Evolutionary conservation across 92 coral and sea anemone species (phyloP).

Genomic region (Phenganax subtilis): DNA sequence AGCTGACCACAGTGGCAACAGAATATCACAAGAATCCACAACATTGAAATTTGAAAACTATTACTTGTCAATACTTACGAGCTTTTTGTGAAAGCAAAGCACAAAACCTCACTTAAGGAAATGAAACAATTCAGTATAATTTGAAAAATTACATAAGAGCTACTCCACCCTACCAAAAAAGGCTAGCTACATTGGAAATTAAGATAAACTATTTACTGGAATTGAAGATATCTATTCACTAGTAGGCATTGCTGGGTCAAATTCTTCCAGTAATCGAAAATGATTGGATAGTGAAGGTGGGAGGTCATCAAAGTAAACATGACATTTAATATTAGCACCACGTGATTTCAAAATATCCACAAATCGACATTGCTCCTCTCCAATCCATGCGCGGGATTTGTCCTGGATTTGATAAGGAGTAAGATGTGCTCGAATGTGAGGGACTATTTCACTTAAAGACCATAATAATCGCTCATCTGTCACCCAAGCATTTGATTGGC

Average conservation of each 20-base stretch:
- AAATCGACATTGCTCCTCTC: slow-evolving; percentile 68
- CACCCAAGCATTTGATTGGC: slow-evolving; percentile 95
- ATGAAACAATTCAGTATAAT: background rate
- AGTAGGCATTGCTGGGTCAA: slow-evolving; percentile 43
- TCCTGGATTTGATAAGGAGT: slow-evolving; percentile 96
- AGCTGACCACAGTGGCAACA: no score
- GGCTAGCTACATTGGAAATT: background rate
- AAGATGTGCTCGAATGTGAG: slow-evolving; percentile 81
- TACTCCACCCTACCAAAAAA: background rate
- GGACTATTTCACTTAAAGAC: slow-evolving; percentile 66
- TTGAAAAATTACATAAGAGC: background rate
- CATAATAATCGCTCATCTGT: slow-evolving; percentile 87
- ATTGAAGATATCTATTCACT: background rate
- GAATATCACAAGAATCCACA: no score
- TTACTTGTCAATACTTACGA: no score
- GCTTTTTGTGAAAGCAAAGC: no score
- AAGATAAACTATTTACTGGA: no score
- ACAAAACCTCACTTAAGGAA: no score
- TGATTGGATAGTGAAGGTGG: slow-evolving; percentile 80
- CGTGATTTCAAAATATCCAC: slow-evolving; percentile 77
- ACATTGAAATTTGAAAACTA: no score
- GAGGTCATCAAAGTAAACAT: slow-evolving; percentile 74
- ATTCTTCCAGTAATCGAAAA: slow-evolving; percentile 75
- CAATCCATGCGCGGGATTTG: slow-evolving; percentile 90
- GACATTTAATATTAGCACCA: slow-evolving; percentile 77